Percentiles rank a stretch among this genome's conserved stretches.
These are phyloP conservation scores for Tamias sibiricus DNA, from an alignment of 2,113 vertebrate species.

Conservation along the genomic window DNA sequence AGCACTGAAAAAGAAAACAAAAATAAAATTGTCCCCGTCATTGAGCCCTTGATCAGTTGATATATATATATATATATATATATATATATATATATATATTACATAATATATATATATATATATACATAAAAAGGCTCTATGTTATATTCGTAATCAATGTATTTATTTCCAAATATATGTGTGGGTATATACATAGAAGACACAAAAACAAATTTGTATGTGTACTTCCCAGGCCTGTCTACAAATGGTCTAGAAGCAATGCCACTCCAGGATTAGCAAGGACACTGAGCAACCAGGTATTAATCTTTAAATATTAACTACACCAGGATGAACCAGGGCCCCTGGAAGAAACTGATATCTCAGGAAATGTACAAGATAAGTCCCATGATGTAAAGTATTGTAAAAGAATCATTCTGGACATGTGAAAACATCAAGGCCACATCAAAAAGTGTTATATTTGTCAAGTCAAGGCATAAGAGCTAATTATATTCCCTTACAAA, in stretches of 20 bases:
- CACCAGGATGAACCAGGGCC: neutral
- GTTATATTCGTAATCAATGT: no score
- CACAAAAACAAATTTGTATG: no score
- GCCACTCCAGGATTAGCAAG: neutral
- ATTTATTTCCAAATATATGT: no score
- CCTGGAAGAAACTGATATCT: neutral
- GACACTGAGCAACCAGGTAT: neutral
- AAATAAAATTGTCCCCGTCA: no score
- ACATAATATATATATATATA: no score
- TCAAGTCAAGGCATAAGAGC: neutral
- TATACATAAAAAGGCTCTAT: no score
- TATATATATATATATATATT: neutral
- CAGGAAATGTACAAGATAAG: neutral
- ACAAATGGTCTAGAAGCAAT: neutral
- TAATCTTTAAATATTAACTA: neutral
- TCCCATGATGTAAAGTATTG: neutral
- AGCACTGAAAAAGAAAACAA: no score
- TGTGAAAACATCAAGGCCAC: neutral
- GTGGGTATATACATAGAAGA: no score
- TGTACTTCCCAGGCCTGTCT: neutral
- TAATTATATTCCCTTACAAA: no score
- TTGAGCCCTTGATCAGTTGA: no score
- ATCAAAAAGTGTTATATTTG: neutral
- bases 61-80: neutral
- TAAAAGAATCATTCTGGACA: neutral